Evolutionary conservation across 2,797 vertebrate genomes (phyloP), one percentile per base, ranked within the genome.

Genomic region (Ambastaia sidthimunki): DNA sequence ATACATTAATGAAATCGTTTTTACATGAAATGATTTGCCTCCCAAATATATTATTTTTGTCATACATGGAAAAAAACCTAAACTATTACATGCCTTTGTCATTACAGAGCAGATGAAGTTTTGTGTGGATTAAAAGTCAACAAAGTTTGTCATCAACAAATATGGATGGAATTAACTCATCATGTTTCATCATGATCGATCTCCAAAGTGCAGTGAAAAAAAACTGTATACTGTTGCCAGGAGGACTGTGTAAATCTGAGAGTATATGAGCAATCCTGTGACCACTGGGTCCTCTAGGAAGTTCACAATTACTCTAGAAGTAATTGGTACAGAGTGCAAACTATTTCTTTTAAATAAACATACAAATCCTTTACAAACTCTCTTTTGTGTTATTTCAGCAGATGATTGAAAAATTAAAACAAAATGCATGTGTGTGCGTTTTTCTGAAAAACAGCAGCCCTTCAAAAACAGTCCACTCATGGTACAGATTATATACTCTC

Each of bases 311-410:
- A 88, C 87, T 91, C 90, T n/a, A 81, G 63, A 83, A 80, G 86
- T 92, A 91, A 92, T 91, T 91, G 91, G 87, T 90, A 89, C 88
- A 81, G 91, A 89, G 89, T 89, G 88, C 86, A 90, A 90, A 88
- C 85, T 87, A 91, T 89, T 92, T 88, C 85, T 85, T 76, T 83
- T 86, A 89, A 80, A 71, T 84, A 92, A 92, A 93, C 87, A 91
- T 84, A 89, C 88, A 92, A 92, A 90, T 91, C 90, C 90, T 93
- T 92, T 87, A 85, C 90, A 92, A 90, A 89, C 88, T 89, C 91
- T 13, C 6, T 44, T 55, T 19, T 67, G 34, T 13, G 37, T 59
- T 47, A 16, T 31, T 68, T 68, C 7, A 76, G 7, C 25, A 21
- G 66, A n/a, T 50, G 41, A 23, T 70, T 3, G 4, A 37, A 18